Conservation (phyloP, 2,888 invertebrate genomes). For the Drosophila nr. perissopoda region DNA sequence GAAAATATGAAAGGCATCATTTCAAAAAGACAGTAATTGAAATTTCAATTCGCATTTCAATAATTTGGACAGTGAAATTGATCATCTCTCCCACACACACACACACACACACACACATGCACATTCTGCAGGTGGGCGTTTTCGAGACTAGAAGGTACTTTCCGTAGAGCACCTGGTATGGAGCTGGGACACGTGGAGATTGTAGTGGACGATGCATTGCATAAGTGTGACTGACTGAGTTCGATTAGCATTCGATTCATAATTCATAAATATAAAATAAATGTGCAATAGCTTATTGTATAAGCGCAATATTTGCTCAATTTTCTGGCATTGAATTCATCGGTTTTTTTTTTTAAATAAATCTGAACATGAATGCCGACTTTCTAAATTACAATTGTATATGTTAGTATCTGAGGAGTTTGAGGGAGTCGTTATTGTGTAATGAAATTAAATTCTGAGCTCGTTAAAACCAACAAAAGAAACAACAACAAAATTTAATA, state of each 20-base stretch:
- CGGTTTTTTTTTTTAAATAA: background rate
- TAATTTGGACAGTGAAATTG: background rate
- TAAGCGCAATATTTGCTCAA: slow-evolving; percentile 5
- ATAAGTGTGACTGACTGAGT: slow-evolving; percentile 42
- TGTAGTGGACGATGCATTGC: slow-evolving; percentile 14
- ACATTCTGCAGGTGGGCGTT: slow-evolving; percentile 1
- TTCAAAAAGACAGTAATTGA: background rate
- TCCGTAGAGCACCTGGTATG: slow-evolving; percentile 16
- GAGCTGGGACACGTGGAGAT: slow-evolving; percentile 1
- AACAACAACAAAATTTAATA: background rate
- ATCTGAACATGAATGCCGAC: background rate
- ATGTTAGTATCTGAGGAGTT: background rate
- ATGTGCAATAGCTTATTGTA: slow-evolving; percentile 1
- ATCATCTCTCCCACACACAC: background rate
- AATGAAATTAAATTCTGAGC: background rate
- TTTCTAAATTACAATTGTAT: background rate
- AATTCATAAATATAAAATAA: slow-evolving; percentile 34
- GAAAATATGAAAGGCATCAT: slow-evolving; percentile 3
- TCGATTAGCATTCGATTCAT: slow-evolving; percentile 60
- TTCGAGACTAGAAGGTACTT: background rate
- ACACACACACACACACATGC: background rate
- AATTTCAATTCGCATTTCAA: slow-evolving; percentile 1
- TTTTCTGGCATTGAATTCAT: slow-evolving; percentile 1
- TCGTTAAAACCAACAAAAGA: background rate
- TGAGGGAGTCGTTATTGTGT: background rate